phyloP scores from a whole-genome alignment of 37 sponge, comb jelly and placozoan species.

The Hexactinellida sp. region DNA sequence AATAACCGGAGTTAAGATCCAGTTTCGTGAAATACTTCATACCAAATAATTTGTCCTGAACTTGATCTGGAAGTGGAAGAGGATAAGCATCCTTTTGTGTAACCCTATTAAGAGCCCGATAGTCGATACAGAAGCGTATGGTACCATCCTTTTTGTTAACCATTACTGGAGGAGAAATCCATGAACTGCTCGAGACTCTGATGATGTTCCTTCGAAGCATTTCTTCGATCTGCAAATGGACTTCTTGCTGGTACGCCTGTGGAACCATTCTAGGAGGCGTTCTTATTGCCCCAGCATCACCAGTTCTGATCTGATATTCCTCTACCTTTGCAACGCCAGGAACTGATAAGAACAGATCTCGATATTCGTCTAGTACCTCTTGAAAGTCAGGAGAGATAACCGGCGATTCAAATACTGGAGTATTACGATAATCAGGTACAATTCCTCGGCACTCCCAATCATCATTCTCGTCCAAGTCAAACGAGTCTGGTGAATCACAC shows the following conservation, averaged over 20 bases:
- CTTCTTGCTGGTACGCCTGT: neutral
- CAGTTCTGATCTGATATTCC: neutral
- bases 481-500: neutral
- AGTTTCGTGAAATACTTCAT: too few species aligned
- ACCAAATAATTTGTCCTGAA: too few species aligned
- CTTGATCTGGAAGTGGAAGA: too few species aligned
- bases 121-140: too few species aligned
- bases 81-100: too few species aligned
- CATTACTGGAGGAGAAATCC: too few species aligned
- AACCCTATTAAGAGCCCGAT: too few species aligned
- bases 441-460: neutral
- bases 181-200: too few species aligned
- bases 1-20: too few species aligned
- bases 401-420: neutral
- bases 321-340: neutral
- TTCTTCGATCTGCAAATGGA: neutral
- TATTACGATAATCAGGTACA: neutral
- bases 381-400: neutral
- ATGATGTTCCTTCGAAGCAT: neutral
- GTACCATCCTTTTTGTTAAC: too few species aligned
- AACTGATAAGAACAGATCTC: neutral
- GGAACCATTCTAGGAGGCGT: neutral
- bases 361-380: neutral
- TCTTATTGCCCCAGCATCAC: neutral
- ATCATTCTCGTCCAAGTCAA: neutral